Evolutionary conservation across 2,113 vertebrate species (phyloP).

Genomic region (Anolis carolinensis): DNA sequence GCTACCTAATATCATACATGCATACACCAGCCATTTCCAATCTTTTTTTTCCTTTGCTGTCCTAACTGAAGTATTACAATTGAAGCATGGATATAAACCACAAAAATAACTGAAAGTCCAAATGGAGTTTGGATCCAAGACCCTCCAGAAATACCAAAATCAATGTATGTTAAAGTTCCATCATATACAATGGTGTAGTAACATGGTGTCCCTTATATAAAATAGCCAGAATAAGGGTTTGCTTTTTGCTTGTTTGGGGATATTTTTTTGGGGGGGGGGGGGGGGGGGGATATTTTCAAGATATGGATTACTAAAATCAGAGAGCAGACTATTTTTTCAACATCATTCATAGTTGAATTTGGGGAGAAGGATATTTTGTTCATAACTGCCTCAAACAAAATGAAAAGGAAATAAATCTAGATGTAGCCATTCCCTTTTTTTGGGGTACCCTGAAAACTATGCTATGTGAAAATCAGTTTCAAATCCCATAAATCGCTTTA

Average conservation of each 20-base stretch:
- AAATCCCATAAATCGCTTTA: no score
- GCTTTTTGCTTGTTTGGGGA: no score
- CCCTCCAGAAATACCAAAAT: no score
- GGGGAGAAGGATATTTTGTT: slow-evolving; percentile 11
- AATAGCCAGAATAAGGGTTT: no score
- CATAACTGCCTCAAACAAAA: slow-evolving; percentile 18
- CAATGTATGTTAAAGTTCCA: no score
- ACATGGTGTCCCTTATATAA: no score
- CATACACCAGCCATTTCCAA: not conserved
- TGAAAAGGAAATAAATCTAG: not conserved
- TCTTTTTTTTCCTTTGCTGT: slow-evolving; percentile 31
- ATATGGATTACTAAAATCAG: no score
- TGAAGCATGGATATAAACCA: slow-evolving; percentile 7
- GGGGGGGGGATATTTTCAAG: no score
- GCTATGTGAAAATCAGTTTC: no score
- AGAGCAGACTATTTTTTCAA: slow-evolving; percentile 31
- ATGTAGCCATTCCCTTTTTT: not conserved
- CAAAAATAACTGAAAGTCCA: slow-evolving; percentile 38
- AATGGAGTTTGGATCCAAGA: no score
- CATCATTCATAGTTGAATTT: slow-evolving; percentile 9
- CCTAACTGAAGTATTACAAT: not conserved
- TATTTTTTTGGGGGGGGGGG: no score
- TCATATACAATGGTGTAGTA: no score
- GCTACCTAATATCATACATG: not conserved
- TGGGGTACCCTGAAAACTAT: not conserved